phyloP scores from a whole-genome alignment of 2,797 vertebrate genomes.

The Leucoraja ocellata region DNA sequence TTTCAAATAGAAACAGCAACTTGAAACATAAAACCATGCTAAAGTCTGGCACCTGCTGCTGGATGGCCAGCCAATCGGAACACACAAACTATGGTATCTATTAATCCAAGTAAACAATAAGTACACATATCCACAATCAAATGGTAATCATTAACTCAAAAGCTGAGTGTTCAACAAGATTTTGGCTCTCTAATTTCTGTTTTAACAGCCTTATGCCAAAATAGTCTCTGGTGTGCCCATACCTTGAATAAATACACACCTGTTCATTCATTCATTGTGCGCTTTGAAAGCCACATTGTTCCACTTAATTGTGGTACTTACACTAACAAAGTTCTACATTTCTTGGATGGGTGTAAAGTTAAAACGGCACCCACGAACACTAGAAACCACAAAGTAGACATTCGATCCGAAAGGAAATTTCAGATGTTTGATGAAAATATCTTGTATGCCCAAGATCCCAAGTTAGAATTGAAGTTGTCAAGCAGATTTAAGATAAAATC shows the following conservation, averaged over 20 bases:
- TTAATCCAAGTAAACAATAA: slow-evolving; percentile 36
- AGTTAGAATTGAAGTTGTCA: slow-evolving; percentile 31
- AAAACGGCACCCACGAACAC: background rate
- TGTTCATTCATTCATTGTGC: slow-evolving; percentile 28
- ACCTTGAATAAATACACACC: slow-evolving; percentile 16
- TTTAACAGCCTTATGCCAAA: slow-evolving; percentile 30
- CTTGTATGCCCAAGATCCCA: background rate
- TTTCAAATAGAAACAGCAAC: background rate
- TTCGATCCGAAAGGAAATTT: background rate
- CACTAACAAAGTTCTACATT: slow-evolving; percentile 20
- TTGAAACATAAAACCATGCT: slow-evolving; percentile 8
- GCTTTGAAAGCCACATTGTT: slow-evolving; percentile 5
- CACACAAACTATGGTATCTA: slow-evolving; percentile 16
- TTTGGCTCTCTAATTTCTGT: background rate
- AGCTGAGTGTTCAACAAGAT: slow-evolving; percentile 18
- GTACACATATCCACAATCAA: slow-evolving; percentile 15
- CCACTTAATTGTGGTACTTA: slow-evolving; percentile 22
- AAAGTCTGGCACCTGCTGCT: background rate
- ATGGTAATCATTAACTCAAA: slow-evolving; percentile 37
- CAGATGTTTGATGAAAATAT: slow-evolving; percentile 23
- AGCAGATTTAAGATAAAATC: slow-evolving; percentile 42
- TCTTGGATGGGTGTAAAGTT: background rate
- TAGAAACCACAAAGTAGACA: slow-evolving; percentile 25
- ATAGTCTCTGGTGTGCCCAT: background rate
- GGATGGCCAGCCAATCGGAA: slow-evolving; percentile 25